Percentiles rank a stretch among this genome's conserved stretches.
phyloP scores from a whole-genome alignment of 2,797 vertebrate genomes.

The Microctenopoma steveboyesi region DNA sequence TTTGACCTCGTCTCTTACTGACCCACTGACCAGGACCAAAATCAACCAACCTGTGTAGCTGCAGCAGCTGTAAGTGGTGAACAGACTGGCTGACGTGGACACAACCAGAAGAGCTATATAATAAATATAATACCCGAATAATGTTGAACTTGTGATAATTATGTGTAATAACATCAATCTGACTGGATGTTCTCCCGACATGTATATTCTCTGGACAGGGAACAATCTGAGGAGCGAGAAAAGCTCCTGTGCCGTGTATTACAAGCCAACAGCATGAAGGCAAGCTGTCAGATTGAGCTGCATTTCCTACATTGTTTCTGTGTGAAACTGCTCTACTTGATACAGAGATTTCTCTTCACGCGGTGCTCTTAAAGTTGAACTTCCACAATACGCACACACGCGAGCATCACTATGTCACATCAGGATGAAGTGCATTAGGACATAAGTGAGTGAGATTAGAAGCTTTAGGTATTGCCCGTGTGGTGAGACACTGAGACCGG shows the following conservation, averaged over 20 bases:
- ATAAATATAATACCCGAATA: neutral
- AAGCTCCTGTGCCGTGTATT: conserved; percentile 42
- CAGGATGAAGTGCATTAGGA: conserved; percentile 70
- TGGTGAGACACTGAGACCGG: conserved; percentile 61
- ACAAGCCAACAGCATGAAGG: conserved; percentile 38
- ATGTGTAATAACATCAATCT: neutral
- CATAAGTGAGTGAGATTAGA: conserved; percentile 69
- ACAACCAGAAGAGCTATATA: neutral
- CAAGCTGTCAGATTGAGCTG: conserved; percentile 62
- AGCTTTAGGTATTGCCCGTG: conserved; percentile 63
- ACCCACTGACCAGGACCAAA: conserved; percentile 27
- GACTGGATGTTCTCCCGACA: conserved; percentile 12
- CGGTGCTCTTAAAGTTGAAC: conserved; percentile 10
- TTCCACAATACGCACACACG: conserved; percentile 13
- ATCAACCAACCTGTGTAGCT: neutral
- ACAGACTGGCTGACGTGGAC: neutral
- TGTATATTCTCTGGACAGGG: conserved; percentile 25
- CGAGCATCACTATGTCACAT: conserved; percentile 47
- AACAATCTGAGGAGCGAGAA: conserved; percentile 32
- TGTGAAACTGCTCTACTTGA: conserved; percentile 16
- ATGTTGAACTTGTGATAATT: neutral
- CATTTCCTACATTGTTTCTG: conserved; percentile 38
- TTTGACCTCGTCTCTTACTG: conserved; percentile 3
- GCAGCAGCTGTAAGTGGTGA: neutral
- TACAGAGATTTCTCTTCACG: conserved; percentile 22